These are phyloP conservation scores for Habrosyne pyritoides DNA, from an alignment of 2,888 invertebrate species.

Conservation along the genomic window DNA sequence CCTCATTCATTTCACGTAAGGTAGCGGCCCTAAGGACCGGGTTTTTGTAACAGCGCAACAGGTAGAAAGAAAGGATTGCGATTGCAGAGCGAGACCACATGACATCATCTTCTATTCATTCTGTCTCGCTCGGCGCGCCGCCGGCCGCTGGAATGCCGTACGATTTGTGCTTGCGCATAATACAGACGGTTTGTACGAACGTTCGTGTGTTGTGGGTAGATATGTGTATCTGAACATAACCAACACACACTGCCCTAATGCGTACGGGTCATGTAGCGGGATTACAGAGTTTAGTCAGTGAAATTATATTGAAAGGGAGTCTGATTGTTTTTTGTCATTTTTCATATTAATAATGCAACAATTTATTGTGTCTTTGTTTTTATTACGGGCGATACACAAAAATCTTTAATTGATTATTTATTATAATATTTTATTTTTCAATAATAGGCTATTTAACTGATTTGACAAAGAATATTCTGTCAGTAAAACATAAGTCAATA, in stretches of 20 bases:
- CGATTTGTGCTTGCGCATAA: conserved; percentile 79
- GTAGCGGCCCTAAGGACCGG: conserved; percentile 83
- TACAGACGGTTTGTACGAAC: conserved; percentile 59
- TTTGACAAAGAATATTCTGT: no score
- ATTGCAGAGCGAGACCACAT: conserved; percentile 64
- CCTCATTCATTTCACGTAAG: conserved; percentile 83
- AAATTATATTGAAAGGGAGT: conserved; percentile 83
- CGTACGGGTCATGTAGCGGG: conserved; percentile 83
- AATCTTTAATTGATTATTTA: no score
- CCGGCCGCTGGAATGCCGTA: conserved; percentile 78
- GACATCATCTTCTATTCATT: conserved; percentile 47
- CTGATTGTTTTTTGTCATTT: conserved; percentile 76
- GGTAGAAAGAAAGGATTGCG: conserved; percentile 84
- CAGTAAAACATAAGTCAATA: no score
- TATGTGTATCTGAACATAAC: conserved; percentile 66
- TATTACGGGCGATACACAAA: no score
- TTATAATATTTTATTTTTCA: no score
- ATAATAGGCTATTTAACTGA: no score
- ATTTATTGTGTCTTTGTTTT: conserved; percentile 3
- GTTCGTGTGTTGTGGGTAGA: conserved; percentile 51
- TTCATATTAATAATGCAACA: conserved; percentile 26
- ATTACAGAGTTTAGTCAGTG: conserved; percentile 81
- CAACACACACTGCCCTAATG: conserved; percentile 83
- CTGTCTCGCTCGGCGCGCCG: conserved; percentile 63
- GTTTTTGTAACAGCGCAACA: conserved; percentile 83